Evolutionary conservation across 1,140 invertebrate genomes (phyloP).

Genomic region (Araneus ventricosus): DNA sequence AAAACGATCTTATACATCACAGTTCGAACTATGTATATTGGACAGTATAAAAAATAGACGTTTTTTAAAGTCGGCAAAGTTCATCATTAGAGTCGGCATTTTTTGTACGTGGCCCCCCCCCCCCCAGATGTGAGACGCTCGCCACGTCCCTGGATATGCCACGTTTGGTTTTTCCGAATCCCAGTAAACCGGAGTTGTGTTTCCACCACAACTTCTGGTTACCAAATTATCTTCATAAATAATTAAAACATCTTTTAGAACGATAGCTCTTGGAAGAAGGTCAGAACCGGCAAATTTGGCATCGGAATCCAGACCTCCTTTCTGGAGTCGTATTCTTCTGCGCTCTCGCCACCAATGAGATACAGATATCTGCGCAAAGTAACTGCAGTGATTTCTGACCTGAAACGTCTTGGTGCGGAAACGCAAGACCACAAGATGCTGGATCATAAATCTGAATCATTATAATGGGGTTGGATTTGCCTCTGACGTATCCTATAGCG

Average conservation of each 20-base stretch:
- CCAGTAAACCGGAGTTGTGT: background rate
- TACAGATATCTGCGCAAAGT: background rate
- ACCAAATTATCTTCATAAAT: background rate
- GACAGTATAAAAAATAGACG: no score
- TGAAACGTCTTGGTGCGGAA: background rate
- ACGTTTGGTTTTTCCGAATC: background rate
- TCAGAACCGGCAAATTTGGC: slow-evolving; percentile 3
- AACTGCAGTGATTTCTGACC: slow-evolving; percentile 16
- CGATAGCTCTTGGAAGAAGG: background rate
- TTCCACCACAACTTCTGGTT: background rate
- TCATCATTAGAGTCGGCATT: no score
- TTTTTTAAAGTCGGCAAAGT: no score
- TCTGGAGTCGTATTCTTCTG: slow-evolving; percentile 16
- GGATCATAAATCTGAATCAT: slow-evolving; percentile 39
- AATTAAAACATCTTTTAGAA: background rate
- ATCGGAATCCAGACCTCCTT: background rate
- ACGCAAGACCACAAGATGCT: background rate
- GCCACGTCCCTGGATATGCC: no score
- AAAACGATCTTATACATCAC: no score
- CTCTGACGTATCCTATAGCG: slow-evolving; percentile 6
- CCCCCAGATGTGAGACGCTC: no score
- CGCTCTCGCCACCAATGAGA: slow-evolving; percentile 3
- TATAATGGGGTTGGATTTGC: background rate
- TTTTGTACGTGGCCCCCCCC: no score
- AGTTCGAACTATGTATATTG: no score